A percentile compares a stretch with the other conserved stretches of the same genome.
These are phyloP conservation scores for Nothobranchius kuhntae DNA, from an alignment of 2,113 vertebrate genomes.

Conservation along the genomic window DNA sequence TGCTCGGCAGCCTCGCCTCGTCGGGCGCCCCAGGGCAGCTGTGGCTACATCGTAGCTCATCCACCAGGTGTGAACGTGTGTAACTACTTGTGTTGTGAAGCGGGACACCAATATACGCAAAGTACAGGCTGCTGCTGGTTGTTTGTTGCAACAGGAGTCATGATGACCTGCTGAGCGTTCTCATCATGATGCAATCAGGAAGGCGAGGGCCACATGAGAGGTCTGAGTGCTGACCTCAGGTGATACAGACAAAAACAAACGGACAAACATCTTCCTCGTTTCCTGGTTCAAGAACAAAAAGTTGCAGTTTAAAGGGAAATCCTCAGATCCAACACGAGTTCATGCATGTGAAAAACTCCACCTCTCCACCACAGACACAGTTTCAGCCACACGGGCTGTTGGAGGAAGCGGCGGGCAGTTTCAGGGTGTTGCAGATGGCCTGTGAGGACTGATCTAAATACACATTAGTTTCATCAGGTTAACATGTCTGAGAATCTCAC, in stretches of 20 bases:
- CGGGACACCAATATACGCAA: slow-evolving; percentile 34
- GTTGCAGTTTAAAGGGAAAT: not conserved
- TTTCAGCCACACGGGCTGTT: slow-evolving; percentile 31
- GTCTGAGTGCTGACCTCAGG: slow-evolving; percentile 20
- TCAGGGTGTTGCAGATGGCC: slow-evolving; percentile 2
- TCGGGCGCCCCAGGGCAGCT: too few relatives aligned
- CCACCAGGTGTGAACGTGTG: too few relatives aligned
- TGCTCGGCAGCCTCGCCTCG: too few relatives aligned
- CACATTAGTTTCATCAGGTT: not conserved
- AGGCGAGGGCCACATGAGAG: slow-evolving; percentile 1
- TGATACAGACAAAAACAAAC: not conserved
- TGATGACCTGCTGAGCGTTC: slow-evolving; percentile 46
- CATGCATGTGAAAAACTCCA: slow-evolving; percentile 21
- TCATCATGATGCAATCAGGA: slow-evolving; percentile 57
- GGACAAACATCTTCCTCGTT: not conserved
- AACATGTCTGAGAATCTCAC: not conserved
- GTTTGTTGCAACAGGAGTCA: slow-evolving; percentile 43
- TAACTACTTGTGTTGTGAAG: too few relatives aligned
- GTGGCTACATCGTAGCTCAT: too few relatives aligned
- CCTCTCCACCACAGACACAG: slow-evolving; percentile 1
- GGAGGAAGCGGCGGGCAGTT: slow-evolving; percentile 19
- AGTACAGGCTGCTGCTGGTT: slow-evolving; percentile 46
- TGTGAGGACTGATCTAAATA: not conserved
- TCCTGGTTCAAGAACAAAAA: slow-evolving; percentile 7
- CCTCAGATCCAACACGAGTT: slow-evolving; percentile 28